Percentiles rank a stretch among this genome's conserved stretches.
phyloP scores from a whole-genome alignment of 1,140 invertebrate species.

The Drosophila elegans region DNA sequence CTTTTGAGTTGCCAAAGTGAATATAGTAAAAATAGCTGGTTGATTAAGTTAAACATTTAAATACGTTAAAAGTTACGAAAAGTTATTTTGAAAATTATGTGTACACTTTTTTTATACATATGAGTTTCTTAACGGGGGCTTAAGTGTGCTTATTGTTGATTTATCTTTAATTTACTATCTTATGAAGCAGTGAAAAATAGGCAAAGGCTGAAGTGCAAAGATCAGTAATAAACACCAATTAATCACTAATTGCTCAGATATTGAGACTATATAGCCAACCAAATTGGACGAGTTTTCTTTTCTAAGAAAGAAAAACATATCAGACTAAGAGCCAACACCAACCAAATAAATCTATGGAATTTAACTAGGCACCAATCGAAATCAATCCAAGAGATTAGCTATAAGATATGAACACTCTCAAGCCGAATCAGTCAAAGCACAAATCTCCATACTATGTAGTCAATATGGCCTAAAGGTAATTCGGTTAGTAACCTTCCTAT shows the following conservation, averaged over 20 bases:
- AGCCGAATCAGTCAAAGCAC: constrained; percentile 20
- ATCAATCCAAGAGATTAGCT: constrained; percentile 12
- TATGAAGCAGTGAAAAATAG: neutral
- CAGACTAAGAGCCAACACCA: constrained; percentile 14
- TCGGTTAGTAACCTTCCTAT: constrained; percentile 7
- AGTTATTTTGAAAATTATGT: neutral
- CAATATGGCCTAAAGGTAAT: constrained; percentile 10
- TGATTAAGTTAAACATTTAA: neutral
- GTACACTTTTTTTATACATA: neutral
- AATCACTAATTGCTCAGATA: constrained; percentile 25
- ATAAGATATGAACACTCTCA: constrained; percentile 8
- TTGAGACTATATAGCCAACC: constrained; percentile 25
- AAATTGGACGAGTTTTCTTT: constrained; percentile 7
- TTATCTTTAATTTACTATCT: neutral
- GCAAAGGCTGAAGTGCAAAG: neutral
- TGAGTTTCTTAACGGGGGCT: neutral
- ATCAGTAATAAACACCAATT: constrained; percentile 1
- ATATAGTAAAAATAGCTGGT: constrained; percentile 17
- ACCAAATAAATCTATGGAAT: constrained; percentile 2
- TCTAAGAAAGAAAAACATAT: constrained; percentile 33
- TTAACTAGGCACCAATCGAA: constrained; percentile 18
- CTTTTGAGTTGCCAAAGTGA: constrained; percentile 52
- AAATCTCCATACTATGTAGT: constrained; percentile 5
- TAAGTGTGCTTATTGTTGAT: neutral
- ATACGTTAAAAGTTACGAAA: neutral